Base-by-base conservation (phyloP, 1,140 invertebrate genomes). In the Vanessa atalanta region DNA sequence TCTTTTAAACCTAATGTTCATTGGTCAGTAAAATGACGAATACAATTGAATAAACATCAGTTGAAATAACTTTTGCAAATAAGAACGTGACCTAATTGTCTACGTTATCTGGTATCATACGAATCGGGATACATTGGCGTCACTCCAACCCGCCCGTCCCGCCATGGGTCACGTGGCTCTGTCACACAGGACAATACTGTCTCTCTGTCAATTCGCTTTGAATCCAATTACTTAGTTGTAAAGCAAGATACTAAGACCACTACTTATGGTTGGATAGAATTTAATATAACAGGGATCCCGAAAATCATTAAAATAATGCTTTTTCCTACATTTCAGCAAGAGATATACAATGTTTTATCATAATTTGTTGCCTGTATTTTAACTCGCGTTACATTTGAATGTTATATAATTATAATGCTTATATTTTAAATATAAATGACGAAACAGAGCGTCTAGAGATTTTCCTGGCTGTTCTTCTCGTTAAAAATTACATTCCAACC, bases 151-250 rank as follows among this genome's bases (percentile, higher is more conserved):
- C 23, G 48, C 65, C 57, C 48, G 16, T 60, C 55, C 37, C 53
- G 47, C 47, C 69, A 16, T 64, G 66, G 66, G 66, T 74, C 72
- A 74, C 72, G 26, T 68, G 20, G 57, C 65, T 60, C 15, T 53
- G 69, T 72, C 70, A 66, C 65, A 16, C 60, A 60, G 66, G 66
- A 74, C 72, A 64, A 55, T 55, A 65, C 37, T 31, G 57, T 65
- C 66, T 65, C 66, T 66, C 55, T 67, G 53, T 74, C 66, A 74
- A 69, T 66, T 74, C 47, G 43, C 31, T 69, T 51, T 69, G 47
- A 74, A 74, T 69, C 57, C 72, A 69, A 69, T 69, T 69, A 69
- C 66, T 64, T 68, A 73, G 72, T 55, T 68, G 43, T 68, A 73
- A 37, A 61, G 55, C 70, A 23, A 55, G 53, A 12, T 5, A 5